A percentile compares a stretch with the other conserved stretches of the same genome.
phyloP scores from a whole-genome alignment of 2,797 vertebrate species.

The Momotus momota region DNA sequence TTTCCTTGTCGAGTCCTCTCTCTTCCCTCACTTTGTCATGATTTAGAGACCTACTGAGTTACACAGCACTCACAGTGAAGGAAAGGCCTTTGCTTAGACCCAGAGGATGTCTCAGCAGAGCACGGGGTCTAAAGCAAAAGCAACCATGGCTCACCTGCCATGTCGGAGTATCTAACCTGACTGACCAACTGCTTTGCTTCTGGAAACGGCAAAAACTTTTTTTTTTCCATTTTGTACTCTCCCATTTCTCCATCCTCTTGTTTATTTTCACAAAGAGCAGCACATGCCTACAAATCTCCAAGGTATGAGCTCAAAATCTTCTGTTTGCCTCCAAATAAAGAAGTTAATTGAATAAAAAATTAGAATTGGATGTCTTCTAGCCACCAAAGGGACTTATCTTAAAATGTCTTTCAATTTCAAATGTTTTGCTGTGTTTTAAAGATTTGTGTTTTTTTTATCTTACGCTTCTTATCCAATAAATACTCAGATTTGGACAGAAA shows the following conservation, averaged over 20 bases:
- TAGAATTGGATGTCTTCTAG: not conserved
- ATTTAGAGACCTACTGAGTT: not conserved
- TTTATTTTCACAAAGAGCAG: not conserved
- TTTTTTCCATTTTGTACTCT: not conserved
- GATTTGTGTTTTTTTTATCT: not conserved
- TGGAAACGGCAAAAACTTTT: not conserved
- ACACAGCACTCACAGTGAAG: not conserved
- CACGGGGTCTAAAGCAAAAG: not conserved
- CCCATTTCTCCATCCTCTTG: not conserved
- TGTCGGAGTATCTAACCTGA: not conserved
- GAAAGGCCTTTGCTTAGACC: not conserved
- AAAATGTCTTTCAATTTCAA: not conserved
- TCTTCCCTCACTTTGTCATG: not conserved
- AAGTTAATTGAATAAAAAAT: not conserved
- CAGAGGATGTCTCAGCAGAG: not conserved
- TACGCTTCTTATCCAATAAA: not conserved
- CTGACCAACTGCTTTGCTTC: not conserved
- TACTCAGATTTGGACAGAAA: not conserved
- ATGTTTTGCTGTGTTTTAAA: not conserved
- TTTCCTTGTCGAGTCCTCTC: not conserved
- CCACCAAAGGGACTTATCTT: not conserved
- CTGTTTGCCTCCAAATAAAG: not conserved
- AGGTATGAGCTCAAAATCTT: not conserved
- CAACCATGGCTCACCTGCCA: rapidly evolving
- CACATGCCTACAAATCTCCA: not conserved